phyloP scores from a whole-genome alignment of 2,888 invertebrate species.

The Nomada flava region DNA sequence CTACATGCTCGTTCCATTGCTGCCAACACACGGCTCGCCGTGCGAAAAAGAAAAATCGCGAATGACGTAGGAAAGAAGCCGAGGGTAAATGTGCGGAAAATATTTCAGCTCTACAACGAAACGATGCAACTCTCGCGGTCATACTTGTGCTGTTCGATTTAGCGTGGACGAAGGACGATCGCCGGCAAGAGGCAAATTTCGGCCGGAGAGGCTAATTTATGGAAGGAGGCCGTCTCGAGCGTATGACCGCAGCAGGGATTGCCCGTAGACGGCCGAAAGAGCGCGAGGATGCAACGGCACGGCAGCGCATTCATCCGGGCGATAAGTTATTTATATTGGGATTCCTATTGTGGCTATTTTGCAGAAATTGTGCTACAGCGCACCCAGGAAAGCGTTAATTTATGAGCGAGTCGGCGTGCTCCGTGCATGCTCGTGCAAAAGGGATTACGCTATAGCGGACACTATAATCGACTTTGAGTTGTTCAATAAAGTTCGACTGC shows the following conservation, averaged over 20 bases:
- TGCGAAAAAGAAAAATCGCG: no score
- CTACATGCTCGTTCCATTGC: no score
- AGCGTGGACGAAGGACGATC: background rate
- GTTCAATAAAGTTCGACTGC: conserved; percentile 19
- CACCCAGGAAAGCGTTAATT: conserved; percentile 36
- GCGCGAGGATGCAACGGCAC: conserved; percentile 5
- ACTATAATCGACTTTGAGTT: conserved; percentile 13
- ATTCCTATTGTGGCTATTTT: conserved; percentile 56
- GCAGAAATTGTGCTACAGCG: conserved; percentile 48
- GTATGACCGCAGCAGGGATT: conserved; percentile 49
- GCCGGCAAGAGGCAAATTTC: conserved; percentile 11
- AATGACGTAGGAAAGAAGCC: no score
- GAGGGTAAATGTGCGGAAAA: no score
- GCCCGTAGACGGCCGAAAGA: conserved; percentile 28
- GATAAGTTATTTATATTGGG: conserved; percentile 61
- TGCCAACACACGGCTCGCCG: no score
- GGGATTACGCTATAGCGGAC: conserved; percentile 27
- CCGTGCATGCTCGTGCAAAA: conserved; percentile 31
- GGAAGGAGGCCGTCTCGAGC: conserved; percentile 22
- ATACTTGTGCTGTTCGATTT: no score
- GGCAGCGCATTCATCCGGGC: conserved; percentile 39
- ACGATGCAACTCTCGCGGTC: background rate
- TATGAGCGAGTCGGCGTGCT: conserved; percentile 37
- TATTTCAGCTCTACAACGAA: no score
- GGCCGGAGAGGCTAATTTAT: conserved; percentile 11